phyloP scores from a whole-genome alignment of 2,113 vertebrate species.

The Mola mola region DNA sequence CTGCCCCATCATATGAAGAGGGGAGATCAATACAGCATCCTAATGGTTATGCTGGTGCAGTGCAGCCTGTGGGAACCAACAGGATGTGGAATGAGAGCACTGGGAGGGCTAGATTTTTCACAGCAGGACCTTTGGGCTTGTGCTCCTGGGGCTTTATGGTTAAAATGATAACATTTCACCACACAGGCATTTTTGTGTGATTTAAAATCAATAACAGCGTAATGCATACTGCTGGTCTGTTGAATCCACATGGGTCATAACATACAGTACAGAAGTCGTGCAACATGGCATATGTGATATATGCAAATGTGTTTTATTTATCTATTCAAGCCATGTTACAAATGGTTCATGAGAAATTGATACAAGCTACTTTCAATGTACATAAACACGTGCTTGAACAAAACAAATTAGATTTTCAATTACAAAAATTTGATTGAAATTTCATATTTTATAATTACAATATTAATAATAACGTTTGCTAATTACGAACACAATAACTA shows the following conservation, averaged over 20 bases:
- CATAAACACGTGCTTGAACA: not conserved
- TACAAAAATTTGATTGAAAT: not conserved
- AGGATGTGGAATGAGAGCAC: not conserved
- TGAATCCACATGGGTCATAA: conserved; percentile 32
- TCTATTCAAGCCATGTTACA: not conserved
- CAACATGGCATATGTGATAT: not conserved
- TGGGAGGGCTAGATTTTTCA: conserved; percentile 13
- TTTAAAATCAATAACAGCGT: conserved; percentile 51
- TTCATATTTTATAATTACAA: not conserved
- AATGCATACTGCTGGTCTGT: conserved; percentile 24
- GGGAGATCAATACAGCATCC: conserved; percentile 57
- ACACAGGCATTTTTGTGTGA: conserved; percentile 22
- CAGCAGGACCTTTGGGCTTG: conserved; percentile 15
- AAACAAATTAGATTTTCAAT: not conserved
- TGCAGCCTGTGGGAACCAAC: conserved; percentile 29
- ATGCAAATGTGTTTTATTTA: conserved; percentile 15
- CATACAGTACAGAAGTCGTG: conserved; percentile 7
- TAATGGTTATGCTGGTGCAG: conserved; percentile 47
- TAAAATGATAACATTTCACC: conserved; percentile 45
- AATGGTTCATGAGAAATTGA: not conserved
- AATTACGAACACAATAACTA: too few relatives aligned
- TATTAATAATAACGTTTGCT: too few relatives aligned
- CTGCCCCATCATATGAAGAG: conserved; percentile 42
- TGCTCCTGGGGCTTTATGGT: conserved; percentile 23
- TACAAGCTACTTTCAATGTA: not conserved